phyloP scores from a whole-genome alignment of 2,113 vertebrate species.

The Forbesichthys papilliferus region DNA sequence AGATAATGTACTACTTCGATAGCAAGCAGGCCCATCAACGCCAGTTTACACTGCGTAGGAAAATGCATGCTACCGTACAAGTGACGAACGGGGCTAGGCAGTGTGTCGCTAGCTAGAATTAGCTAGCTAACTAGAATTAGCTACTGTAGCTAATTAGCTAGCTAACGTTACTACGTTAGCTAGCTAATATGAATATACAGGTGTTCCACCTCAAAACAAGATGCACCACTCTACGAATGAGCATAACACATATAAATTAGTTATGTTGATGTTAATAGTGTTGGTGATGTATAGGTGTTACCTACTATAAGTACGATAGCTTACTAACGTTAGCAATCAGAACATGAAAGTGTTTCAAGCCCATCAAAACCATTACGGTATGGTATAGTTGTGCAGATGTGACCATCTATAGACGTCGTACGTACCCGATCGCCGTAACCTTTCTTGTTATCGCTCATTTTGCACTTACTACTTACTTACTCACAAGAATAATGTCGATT shows the following conservation, averaged over 20 bases:
- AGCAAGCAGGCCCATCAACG: too few relatives aligned
- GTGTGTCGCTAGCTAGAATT: too few relatives aligned
- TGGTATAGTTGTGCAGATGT: neutral
- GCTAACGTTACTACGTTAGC: neutral
- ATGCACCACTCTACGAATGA: too few relatives aligned
- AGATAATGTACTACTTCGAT: too few relatives aligned
- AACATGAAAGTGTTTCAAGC: neutral
- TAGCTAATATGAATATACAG: neutral
- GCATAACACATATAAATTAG: neutral
- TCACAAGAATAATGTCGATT: neutral
- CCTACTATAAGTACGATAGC: too few relatives aligned
- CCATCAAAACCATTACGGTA: neutral
- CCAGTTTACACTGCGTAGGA: too few relatives aligned
- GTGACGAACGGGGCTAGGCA: too few relatives aligned
- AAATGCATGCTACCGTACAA: too few relatives aligned
- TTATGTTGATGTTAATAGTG: neutral
- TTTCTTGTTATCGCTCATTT: constrained; percentile 76
- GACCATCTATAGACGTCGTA: constrained; percentile 23
- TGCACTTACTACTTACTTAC: neutral
- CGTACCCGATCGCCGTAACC: constrained; percentile 70
- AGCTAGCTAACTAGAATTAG: neutral
- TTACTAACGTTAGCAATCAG: neutral
- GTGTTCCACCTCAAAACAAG: too few relatives aligned
- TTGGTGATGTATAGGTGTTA: neutral
- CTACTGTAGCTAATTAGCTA: neutral